A percentile compares a stretch with the other conserved stretches of the same genome.
Conservation (phyloP, 2,113 vertebrate genomes). For the Oryzias celebensis region DNA sequence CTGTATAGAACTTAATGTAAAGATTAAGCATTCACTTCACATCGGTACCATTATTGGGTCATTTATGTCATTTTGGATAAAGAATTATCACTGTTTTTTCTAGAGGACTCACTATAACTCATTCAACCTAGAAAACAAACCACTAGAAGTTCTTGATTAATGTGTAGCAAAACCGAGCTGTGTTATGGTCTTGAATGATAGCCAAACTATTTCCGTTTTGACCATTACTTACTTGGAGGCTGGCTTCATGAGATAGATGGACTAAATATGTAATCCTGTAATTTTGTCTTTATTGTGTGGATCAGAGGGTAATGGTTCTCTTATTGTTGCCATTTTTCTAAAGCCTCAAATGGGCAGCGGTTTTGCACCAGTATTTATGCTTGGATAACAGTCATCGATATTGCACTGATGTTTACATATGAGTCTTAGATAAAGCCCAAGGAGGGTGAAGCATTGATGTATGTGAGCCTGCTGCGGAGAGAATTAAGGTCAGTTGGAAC, state of each 20-base stretch:
- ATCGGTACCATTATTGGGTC: no score
- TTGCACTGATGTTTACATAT: conserved; percentile 14
- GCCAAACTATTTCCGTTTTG: neutral
- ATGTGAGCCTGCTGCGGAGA: conserved; percentile 2
- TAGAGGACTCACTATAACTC: neutral
- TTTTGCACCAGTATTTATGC: neutral
- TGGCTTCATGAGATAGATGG: conserved; percentile 4
- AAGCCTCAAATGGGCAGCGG: neutral
- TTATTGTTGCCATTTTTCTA: neutral
- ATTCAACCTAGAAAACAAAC: neutral
- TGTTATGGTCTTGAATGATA: neutral
- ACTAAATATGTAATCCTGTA: conserved; percentile 4
- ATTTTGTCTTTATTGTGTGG: conserved; percentile 1
- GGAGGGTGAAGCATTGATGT: conserved; percentile 12
- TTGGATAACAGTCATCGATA: neutral
- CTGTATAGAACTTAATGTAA: no score
- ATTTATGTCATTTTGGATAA: no score
- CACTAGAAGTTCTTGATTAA: neutral
- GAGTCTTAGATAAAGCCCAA: conserved; percentile 17
- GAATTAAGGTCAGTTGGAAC: conserved; percentile 34
- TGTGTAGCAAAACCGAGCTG: neutral
- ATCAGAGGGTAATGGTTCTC: neutral
- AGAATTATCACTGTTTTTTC: no score
- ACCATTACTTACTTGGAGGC: neutral
- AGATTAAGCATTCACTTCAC: no score